Evolutionary conservation across 2,113 vertebrate species (phyloP).

Genomic region (mouse (Mus musculus)): GRCm39 chr2:72159501-72160000

Average conservation of each 20-base stretch:
- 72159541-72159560: too few species aligned
- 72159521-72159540: too few species aligned
- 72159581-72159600: not conserved
- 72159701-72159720: conserved; percentile 31
- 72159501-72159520: too few species aligned
- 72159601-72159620: not conserved
- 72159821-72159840: not conserved
- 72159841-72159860: not conserved
- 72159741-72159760: conserved; percentile 10
- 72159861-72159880: not conserved
- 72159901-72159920: not conserved
- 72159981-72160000: not conserved
- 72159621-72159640: not conserved
- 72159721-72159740: not conserved
- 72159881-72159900: not conserved
- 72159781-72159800: not conserved
- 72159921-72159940: not conserved
- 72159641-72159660: not conserved
- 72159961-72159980: conserved; percentile 32
- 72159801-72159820: not conserved
- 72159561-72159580: too few species aligned
- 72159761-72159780: conserved; percentile 17
- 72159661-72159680: not conserved
- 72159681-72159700: not conserved
- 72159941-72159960: not conserved